A percentile compares a stretch with the other conserved stretches of the same genome.
Evolutionary conservation across 1,140 invertebrate species (phyloP).

Genomic region (Steinernema khuongi): DNA sequence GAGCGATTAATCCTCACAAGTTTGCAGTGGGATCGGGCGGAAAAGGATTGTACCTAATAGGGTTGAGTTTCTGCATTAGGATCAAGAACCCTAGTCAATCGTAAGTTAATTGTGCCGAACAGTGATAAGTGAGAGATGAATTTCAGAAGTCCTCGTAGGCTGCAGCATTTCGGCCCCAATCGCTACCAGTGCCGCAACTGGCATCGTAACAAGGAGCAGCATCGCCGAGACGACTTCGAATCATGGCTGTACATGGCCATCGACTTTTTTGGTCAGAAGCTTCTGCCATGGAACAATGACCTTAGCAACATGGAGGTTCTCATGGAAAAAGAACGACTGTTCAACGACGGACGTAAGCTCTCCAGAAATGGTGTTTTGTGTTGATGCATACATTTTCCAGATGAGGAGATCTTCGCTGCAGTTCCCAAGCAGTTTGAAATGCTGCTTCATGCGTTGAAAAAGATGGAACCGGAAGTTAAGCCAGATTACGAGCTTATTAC

Average conservation of each 20-base stretch:
- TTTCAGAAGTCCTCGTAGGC: slow-evolving; percentile 2
- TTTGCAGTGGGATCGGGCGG: background rate
- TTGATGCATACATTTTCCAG: background rate
- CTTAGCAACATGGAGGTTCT: slow-evolving; percentile 1
- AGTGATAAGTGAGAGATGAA: background rate
- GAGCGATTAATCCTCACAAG: background rate
- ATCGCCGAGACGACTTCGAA: background rate
- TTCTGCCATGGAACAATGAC: background rate
- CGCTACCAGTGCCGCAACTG: background rate
- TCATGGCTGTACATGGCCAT: background rate
- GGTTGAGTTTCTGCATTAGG: background rate
- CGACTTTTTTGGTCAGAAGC: background rate
- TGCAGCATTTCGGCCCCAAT: background rate
- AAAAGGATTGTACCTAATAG: background rate
- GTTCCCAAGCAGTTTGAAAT: background rate
- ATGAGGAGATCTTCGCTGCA: background rate
- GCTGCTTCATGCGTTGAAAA: background rate
- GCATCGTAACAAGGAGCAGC: slow-evolving; percentile 5
- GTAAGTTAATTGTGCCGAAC: background rate
- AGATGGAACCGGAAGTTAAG: background rate
- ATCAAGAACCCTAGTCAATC: background rate
- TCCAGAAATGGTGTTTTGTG: background rate
- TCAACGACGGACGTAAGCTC: background rate
- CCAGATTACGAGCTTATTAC: background rate
- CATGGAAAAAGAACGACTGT: background rate